Evolutionary conservation across 2,888 invertebrate genomes (phyloP).

Genomic region (Nyleta sp.): DNA sequence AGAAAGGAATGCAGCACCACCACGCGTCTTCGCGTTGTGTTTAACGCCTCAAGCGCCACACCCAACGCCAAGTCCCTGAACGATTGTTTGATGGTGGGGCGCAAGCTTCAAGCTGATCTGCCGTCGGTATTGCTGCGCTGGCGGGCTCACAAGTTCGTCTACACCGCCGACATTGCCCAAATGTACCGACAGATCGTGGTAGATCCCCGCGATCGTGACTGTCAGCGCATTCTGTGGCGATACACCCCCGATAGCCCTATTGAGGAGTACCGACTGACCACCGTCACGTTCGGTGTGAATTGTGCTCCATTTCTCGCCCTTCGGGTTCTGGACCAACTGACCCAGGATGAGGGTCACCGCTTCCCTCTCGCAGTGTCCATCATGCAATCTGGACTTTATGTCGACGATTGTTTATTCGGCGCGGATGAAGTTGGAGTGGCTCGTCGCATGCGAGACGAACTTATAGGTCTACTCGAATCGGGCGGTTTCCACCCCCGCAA

Average conservation of each 20-base stretch:
- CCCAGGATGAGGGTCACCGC: not conserved
- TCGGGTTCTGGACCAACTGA: not conserved
- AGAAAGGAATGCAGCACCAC: slow-evolving; percentile 17
- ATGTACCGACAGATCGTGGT: slow-evolving; percentile 35
- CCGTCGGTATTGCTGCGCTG: not conserved
- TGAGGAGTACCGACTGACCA: not conserved
- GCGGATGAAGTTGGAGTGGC: slow-evolving; percentile 11
- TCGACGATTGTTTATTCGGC: slow-evolving; percentile 36
- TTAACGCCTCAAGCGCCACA: slow-evolving; percentile 15
- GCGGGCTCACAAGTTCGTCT: slow-evolving; percentile 11
- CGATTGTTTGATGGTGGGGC: slow-evolving; percentile 3
- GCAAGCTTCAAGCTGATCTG: slow-evolving; percentile 16
- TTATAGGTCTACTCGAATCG: slow-evolving; percentile 12
- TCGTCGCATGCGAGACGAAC: slow-evolving; percentile 13
- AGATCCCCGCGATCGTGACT: slow-evolving; percentile 1
- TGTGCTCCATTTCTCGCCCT: slow-evolving; percentile 14
- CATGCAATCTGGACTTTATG: not conserved
- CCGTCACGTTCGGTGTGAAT: not conserved
- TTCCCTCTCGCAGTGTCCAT: slow-evolving; percentile 12
- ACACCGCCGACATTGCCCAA: slow-evolving; percentile 28
- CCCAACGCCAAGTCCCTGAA: slow-evolving; percentile 2
- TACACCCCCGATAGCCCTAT: not conserved
- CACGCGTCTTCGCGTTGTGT: slow-evolving; percentile 17
- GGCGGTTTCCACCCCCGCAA: slow-evolving; percentile 36
- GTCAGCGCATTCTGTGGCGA: slow-evolving; percentile 26